Base-by-base conservation (phyloP, 2,113 vertebrate species). In the Pseudopodoces humilis region DNA sequence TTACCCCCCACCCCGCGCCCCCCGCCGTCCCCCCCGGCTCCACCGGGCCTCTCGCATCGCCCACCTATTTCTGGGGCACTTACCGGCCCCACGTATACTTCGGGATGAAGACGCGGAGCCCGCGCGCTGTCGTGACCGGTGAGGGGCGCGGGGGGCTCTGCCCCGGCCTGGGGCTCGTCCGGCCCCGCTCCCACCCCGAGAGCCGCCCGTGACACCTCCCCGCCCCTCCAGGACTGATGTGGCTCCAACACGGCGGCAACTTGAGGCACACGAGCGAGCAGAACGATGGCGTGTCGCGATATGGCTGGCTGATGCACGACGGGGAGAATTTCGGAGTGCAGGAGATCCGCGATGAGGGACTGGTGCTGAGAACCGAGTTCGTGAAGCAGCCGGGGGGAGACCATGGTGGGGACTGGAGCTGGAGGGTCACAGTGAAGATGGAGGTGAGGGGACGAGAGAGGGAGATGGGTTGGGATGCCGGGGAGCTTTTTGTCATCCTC, bases 381-480 rank as follows among this genome's bases (percentile, higher is more conserved):
- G 98, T 99, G 39, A 99, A 99, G 95, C 97, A 98, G 25, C 94
- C 96, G 8, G 99, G 99, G 31, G 99, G 99, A 11, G 85, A 95
- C 16, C 99, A 99, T 2, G 99, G 99, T 9, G 99, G 99, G 23
- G 99, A 99, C 79, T 99, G 99, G 99, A 99, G 98, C 43, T 99
- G 99, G 99, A 98, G 99, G 87, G 95, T 99, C 93, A 99, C 98
- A 2, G 99, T 98, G 30, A 98, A 98, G 85, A 97, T 97, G 59
- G 98, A 99, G 95, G 99, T 99, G 86, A 94, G 86, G 16, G 2
- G 4, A 10, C 0, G 5, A 41, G 1, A 8, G 17, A 12, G 69
- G 9, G 69, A 82, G 24, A 53, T 53, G 47, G 30, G 24, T 22
- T 60, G 53, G 13, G 24, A 21, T 68, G 39, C 30, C 1, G 4